phyloP scores from a whole-genome alignment of 2,797 vertebrate species.

The Astyanax mexicanus region DNA sequence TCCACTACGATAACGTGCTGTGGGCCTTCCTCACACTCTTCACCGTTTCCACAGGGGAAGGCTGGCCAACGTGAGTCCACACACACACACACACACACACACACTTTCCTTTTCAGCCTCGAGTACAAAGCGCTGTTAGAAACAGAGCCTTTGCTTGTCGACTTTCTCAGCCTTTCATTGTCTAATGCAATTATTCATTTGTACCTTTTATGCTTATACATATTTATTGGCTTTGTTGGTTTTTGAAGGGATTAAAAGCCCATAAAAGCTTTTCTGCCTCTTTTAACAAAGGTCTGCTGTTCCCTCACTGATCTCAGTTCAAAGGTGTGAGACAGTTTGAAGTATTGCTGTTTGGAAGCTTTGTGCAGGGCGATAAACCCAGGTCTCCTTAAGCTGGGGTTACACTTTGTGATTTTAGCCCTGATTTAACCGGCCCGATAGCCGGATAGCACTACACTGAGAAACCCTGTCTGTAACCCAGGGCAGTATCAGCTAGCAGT shows the following conservation, averaged over 20 bases:
- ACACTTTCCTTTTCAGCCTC: neutral
- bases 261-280: constrained; percentile 7
- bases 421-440: too few species aligned
- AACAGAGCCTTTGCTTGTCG: neutral
- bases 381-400: too few species aligned
- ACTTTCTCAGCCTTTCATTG: neutral
- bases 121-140: neutral
- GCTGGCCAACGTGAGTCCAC: constrained; percentile 93
- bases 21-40: constrained; percentile 97
- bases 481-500: too few species aligned
- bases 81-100: neutral
- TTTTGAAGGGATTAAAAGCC: constrained; percentile 20
- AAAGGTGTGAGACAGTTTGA: constrained; percentile 50
- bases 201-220: neutral
- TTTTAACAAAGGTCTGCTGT: constrained; percentile 35
- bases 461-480: too few species aligned
- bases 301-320: constrained; percentile 37
- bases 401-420: too few species aligned
- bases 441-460: too few species aligned
- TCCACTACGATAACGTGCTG: constrained; percentile 96
- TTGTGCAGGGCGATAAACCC: constrained; percentile 4
- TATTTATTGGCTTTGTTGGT: constrained; percentile 13
- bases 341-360: constrained; percentile 47
- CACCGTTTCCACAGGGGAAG: constrained; percentile 96
- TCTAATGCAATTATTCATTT: neutral